Base-by-base conservation (phyloP, 2,113 vertebrate species). In the Setophaga petechia region DNA sequence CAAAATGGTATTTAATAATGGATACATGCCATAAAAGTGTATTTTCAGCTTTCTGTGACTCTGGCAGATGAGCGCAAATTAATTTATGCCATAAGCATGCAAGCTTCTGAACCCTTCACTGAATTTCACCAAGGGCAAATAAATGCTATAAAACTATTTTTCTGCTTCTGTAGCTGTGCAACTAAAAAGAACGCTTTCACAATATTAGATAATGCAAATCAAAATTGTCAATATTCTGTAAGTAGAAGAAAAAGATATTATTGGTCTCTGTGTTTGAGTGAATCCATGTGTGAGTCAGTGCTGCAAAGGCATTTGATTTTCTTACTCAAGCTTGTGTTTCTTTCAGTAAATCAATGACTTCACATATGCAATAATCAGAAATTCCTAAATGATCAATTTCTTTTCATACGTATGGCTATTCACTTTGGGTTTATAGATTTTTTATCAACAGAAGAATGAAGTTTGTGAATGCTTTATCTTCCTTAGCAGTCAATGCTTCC, bases 81-180 rank as follows among this genome's bases (percentile, higher is more conserved):
- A 96, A 37, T 87, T 93, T 89, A 80, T 93, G 37, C 78, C 88
- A 35, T 66, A 85, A 91, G 43, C 62, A 67, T 79, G 15, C 18
- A 90, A 80, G 55, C 37, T 71, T 89, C 67, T 87, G 67, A 92
- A 83, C 77, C 52, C 35, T 93, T 86, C 79, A 89, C 21, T 89
- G 72, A 95, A 80, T 95, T 91, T 96, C 73, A 91, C 76, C 61
- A 72, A 57, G 33, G 63, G 87, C 87, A 84, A 80, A 83, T 92
- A 94, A 85, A 43, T 77, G 30, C 51, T 84, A 19, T 85, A 37
- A 87, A 89, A 87, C 63, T 87, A 65, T 88, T 90, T 96, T 94
- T 76, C 74, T 82, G 75, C 77, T 88, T 78, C 65, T 62, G 18
- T 82, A 55, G 35, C 54, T 69, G n/a, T 88, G 55, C 76, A 92